Evolutionary conservation across 1,140 invertebrate genomes (phyloP), one percentile per base, ranked within the genome.

Genomic region (Maniola jurtina): DNA sequence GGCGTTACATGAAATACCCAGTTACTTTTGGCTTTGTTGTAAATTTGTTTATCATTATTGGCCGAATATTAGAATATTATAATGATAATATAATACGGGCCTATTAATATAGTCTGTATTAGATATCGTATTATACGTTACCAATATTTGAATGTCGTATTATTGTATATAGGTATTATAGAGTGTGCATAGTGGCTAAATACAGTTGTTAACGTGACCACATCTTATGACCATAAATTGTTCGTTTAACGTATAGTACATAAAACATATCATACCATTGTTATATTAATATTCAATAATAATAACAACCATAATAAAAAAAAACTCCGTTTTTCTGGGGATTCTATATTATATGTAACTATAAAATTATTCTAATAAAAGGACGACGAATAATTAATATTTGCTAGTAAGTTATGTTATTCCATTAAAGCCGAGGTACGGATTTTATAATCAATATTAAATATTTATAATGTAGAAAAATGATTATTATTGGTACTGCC

Each of bases 261-360:
- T 86, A 74, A 83, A 81, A 89, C 87, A 89, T 89, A 89, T 89
- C 87, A 89, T 80, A 75, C 65, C 72, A 68, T 79, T 68, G 72
- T 81, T 78, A 71, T 75, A 73, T 62, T 69, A 69, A 68, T 52
- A 62, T 52, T 63, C 65, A 70, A 59, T 61, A 65, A 57, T 57
- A 54, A 68, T 68, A 47, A 59, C 60, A 33, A 50, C 48, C 40
- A 66, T 56, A 61, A 47, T 38, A 60, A 60, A 25, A 25, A 55
- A 50, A 38, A 47, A 11, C 52, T 55, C 52, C 33, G 52, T 34
- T 55, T 34, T 55, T 55, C 52, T 55, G 52, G 52, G 33, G 16
- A 55, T 50, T 50, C 52, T 55, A 55, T 55, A 7, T 35, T 8
- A 45, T n/a, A 11, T 25, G 4, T 25, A 55, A 1, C 4, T 55